Percentiles rank a stretch among this genome's conserved stretches.
Conservation (phyloP, 2,113 vertebrate genomes). For the Cynocephalus volans region DNA sequence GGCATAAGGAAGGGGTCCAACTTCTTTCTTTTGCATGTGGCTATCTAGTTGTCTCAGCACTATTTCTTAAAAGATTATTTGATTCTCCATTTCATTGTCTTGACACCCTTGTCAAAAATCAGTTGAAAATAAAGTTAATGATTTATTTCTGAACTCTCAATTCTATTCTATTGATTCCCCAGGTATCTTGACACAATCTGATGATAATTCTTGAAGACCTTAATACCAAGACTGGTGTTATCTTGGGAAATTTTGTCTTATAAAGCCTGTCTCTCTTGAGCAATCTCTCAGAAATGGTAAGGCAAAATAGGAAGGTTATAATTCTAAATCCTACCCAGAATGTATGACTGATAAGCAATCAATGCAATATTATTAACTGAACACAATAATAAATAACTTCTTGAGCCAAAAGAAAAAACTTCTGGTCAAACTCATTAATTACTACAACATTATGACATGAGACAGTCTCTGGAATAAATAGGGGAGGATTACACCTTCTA, state of each 20-base stretch:
- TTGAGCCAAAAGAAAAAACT: neutral
- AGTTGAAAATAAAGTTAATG: neutral
- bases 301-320: neutral
- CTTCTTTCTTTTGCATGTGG: neutral
- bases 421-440: neutral
- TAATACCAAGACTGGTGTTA: neutral
- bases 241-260: neutral
- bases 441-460: neutral
- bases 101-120: neutral
- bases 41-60: neutral
- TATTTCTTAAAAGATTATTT: neutral
- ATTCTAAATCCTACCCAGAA: neutral
- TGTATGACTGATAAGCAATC: neutral
- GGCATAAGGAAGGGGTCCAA: neutral
- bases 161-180: neutral
- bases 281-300: neutral
- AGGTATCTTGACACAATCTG: neutral
- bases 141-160: neutral
- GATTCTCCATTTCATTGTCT: neutral
- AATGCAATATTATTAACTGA: conserved; percentile 11
- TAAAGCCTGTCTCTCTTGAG: neutral
- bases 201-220: neutral
- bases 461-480: neutral
- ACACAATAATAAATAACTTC: neutral
- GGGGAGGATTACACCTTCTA: neutral